phyloP scores from a whole-genome alignment of 2,888 invertebrate species.

The Morpho achilles region DNA sequence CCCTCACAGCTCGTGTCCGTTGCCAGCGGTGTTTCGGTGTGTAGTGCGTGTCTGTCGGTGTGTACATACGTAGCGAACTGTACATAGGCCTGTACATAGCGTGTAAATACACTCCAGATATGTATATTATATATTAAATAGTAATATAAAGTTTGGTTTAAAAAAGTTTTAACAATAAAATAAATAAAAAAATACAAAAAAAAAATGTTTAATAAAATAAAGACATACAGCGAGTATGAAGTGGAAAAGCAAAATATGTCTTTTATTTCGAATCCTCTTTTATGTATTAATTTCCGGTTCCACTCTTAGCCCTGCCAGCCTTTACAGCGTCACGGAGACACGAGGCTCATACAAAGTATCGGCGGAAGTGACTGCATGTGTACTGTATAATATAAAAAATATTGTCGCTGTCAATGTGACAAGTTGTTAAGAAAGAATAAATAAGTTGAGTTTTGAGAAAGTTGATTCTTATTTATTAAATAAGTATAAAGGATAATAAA shows the following conservation, averaged over 20 bases:
- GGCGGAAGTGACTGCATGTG: too few species aligned
- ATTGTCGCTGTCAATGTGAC: too few species aligned
- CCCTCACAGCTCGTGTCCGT: neutral
- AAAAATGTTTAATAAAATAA: constrained; percentile 59
- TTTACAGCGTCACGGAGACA: too few species aligned
- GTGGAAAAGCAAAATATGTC: constrained; percentile 61
- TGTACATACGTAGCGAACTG: constrained; percentile 36
- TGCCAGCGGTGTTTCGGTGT: neutral
- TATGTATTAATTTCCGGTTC: too few species aligned
- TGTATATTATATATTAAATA: constrained; percentile 56
- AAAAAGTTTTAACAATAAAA: constrained; percentile 68
- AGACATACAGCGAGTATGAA: constrained; percentile 76
- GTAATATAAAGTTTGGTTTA: constrained; percentile 71
- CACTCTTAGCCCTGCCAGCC: too few species aligned
- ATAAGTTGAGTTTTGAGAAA: too few species aligned
- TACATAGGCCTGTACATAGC: constrained; percentile 68
- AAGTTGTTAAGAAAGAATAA: too few species aligned
- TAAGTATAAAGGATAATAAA: too few species aligned
- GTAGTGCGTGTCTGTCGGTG: neutral
- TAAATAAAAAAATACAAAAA: constrained; percentile 62
- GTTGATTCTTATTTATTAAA: too few species aligned
- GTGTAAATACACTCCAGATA: constrained; percentile 71
- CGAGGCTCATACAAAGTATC: too few species aligned
- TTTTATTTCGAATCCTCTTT: constrained; percentile 47
- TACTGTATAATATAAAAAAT: too few species aligned